A percentile compares a stretch with the other conserved stretches of the same genome.
Conservation (phyloP, 2,888 invertebrate genomes). For the Athalia cordata region DNA sequence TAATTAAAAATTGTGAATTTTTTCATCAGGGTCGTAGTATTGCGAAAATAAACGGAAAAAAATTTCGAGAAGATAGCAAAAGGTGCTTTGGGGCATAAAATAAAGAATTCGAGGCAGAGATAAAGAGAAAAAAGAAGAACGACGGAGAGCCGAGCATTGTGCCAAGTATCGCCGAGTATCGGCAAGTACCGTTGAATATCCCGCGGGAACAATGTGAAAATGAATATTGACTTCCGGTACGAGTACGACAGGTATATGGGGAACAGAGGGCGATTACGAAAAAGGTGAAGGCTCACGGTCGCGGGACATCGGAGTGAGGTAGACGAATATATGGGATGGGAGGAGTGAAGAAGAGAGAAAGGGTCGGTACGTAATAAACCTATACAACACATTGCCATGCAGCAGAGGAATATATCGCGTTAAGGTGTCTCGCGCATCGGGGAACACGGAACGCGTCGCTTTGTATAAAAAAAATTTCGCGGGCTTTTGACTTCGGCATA, state of each 20-base stretch:
- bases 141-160: background rate
- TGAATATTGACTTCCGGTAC: conserved; percentile 36
- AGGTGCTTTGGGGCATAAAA: too few relatives aligned
- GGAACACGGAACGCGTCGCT: conserved; percentile 51
- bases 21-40: too few relatives aligned
- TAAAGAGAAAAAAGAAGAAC: background rate
- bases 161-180: conserved; percentile 37
- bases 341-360: conserved; percentile 9
- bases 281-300: conserved; percentile 24
- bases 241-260: conserved; percentile 13
- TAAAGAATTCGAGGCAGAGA: background rate
- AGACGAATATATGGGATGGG: background rate
- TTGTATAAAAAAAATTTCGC: conserved; percentile 58
- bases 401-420: too few relatives aligned
- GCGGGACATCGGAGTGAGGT: background rate
- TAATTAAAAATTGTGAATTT: too few relatives aligned
- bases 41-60: too few relatives aligned
- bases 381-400: too few relatives aligned
- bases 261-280: conserved; percentile 28
- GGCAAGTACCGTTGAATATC: conserved; percentile 29
- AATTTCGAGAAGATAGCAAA: too few relatives aligned
- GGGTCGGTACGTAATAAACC: too few relatives aligned
- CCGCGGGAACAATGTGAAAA: conserved; percentile 28
- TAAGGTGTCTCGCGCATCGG: conserved; percentile 5
- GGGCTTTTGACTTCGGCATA: conserved; percentile 56